These are phyloP conservation scores for Leucosticte australis DNA, from an alignment of 2,113 vertebrate genomes.

Conservation along the genomic window DNA sequence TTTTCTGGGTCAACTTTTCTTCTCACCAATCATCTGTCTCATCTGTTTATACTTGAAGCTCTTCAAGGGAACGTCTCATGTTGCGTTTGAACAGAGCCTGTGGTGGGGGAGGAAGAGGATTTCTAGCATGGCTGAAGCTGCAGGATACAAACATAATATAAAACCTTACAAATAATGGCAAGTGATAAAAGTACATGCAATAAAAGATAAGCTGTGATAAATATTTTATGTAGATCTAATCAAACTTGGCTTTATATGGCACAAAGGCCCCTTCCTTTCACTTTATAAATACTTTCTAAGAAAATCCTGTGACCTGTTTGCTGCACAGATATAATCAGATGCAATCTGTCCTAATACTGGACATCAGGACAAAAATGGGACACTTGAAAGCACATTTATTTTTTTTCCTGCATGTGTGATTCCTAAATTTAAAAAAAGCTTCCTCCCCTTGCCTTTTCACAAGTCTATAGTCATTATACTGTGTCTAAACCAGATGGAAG, in stretches of 20 bases:
- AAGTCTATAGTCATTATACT: slow-evolving; percentile 6
- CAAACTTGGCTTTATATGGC: not conserved
- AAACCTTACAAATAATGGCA: slow-evolving; percentile 26
- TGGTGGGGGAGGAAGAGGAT: not conserved
- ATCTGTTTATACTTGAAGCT: slow-evolving; percentile 22
- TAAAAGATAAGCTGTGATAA: not conserved
- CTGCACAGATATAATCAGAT: not conserved
- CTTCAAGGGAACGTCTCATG: not conserved
- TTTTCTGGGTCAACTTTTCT: slow-evolving; percentile 5
- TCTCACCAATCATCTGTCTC: not conserved
- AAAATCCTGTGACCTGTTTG: not conserved
- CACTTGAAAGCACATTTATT: not conserved
- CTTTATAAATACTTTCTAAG: slow-evolving; percentile 20
- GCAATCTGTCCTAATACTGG: not conserved
- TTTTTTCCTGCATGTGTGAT: not conserved
- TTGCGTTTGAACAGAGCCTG: not conserved
- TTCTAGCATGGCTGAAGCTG: not conserved
- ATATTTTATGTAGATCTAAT: slow-evolving; percentile 25
- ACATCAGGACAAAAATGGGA: not conserved
- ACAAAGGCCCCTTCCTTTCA: slow-evolving; percentile 3
- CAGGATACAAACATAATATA: slow-evolving; percentile 8
- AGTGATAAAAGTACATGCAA: slow-evolving; percentile 11
- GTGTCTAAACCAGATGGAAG: slow-evolving; percentile 35
- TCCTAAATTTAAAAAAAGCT: not conserved
- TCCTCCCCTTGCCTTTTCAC: not conserved